phyloP scores from a whole-genome alignment of 2,888 invertebrate genomes.

The Electrophaes corylata region DNA sequence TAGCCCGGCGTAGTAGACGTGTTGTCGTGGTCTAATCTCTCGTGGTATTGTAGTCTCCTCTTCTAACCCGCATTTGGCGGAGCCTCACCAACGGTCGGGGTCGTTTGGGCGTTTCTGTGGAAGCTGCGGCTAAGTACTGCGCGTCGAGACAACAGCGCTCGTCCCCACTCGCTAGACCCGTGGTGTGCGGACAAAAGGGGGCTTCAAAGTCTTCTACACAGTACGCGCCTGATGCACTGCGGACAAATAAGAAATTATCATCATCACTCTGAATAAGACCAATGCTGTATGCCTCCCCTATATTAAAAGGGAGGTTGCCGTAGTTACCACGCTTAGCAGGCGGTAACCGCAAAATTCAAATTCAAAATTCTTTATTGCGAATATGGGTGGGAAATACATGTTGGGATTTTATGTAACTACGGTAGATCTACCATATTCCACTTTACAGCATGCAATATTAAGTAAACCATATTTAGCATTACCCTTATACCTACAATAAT shows the following conservation, averaged over 20 bases:
- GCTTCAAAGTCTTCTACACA: constrained; percentile 86
- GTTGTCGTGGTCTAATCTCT: background rate
- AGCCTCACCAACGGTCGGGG: constrained; percentile 62
- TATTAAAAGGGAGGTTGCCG: too few relatives aligned
- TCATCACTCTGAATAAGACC: too few relatives aligned
- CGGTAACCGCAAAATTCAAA: too few relatives aligned
- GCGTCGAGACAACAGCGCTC: constrained; percentile 86
- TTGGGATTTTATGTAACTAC: too few relatives aligned
- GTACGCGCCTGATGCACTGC: constrained; percentile 87
- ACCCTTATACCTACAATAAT: too few relatives aligned
- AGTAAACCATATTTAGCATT: too few relatives aligned
- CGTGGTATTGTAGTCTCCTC: background rate
- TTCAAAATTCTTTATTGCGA: too few relatives aligned
- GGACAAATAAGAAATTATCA: constrained; percentile 7
- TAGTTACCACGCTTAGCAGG: too few relatives aligned
- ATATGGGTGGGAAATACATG: too few relatives aligned
- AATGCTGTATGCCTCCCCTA: too few relatives aligned
- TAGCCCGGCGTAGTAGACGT: background rate
- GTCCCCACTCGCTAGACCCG: constrained; percentile 87
- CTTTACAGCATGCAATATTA: too few relatives aligned
- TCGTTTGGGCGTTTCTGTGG: constrained; percentile 63
- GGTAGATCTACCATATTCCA: too few relatives aligned
- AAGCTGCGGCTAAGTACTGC: constrained; percentile 70
- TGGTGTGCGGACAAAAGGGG: constrained; percentile 88
- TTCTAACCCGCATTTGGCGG: constrained; percentile 45